Evolutionary conservation across 2,888 invertebrate genomes (phyloP), one percentile per base, ranked within the genome.

Genomic region (Eudemis profundana): DNA sequence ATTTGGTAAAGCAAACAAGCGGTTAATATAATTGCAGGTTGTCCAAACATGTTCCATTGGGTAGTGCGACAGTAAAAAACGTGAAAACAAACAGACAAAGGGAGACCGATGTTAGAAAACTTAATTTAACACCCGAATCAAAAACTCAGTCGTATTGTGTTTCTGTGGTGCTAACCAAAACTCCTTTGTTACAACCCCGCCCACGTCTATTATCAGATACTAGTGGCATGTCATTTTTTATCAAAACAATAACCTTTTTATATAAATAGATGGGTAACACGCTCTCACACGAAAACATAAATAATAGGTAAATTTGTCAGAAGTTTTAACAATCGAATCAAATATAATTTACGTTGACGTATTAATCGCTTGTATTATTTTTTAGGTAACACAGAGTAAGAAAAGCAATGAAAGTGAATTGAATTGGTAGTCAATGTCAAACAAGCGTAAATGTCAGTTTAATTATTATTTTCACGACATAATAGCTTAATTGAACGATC

Each of bases 71-170:
- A 72, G 77, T 82, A 89, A 88, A 87, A 87, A 84, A 70, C 50
- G 19, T 67, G 69, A 68, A 72, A 79, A 75, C 74, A 76, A 74
- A 72, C 78, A 79, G 72, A 89, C 86, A 89, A 90, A 82, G 76
- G 79, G 73, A 77, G 70, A 70, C 76, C 81, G 78, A 79, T 76
- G 83, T 82, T 86, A 84, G 86, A 88, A 84, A 89, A 85, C 85
- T 89, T 89, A 90, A 91, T 91, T 90, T 90, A 85, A 90, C 86
- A 89, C 87, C 87, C 88, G 85, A 90, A 89, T 89, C 86, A 86
- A 87, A 89, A 79, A 77, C 80, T 83, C 78, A 75, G 76, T 78
- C 75, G 83, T 79, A 89, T 91, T 90, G 89, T 89, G 81, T 86
- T 81, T 76, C 79, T 75, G 71, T 82, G 85, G 90, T 90, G 87